Evolutionary conservation across 2,797 vertebrate species (phyloP).

Genomic region (Oophaga sylvatica): DNA sequence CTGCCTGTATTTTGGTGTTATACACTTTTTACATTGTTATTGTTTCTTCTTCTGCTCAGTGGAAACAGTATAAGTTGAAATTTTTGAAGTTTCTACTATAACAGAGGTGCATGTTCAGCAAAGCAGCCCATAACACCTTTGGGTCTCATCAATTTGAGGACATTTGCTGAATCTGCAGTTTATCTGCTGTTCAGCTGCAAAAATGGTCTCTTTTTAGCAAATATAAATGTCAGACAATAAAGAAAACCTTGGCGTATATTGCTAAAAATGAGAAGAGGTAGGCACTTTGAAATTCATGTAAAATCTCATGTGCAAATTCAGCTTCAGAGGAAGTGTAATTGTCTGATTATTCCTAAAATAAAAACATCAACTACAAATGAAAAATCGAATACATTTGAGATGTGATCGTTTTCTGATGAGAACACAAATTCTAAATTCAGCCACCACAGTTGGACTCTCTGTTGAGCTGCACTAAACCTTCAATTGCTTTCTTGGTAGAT

Average conservation of each 20-base stretch:
- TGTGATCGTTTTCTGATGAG: background rate
- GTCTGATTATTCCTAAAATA: background rate
- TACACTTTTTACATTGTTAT: background rate
- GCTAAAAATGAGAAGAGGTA: background rate
- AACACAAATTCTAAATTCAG: background rate
- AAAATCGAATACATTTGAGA: background rate
- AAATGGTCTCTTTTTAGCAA: background rate
- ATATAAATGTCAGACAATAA: background rate
- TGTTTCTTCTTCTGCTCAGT: background rate
- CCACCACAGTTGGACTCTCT: background rate
- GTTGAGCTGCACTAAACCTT: background rate
- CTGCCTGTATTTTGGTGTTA: background rate
- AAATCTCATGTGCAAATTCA: background rate
- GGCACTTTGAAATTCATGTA: background rate
- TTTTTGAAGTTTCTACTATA: background rate
- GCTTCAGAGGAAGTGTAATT: background rate
- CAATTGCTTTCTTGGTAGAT: background rate
- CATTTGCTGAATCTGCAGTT: conserved; percentile 22
- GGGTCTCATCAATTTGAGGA: conserved; percentile 27
- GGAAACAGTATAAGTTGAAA: background rate
- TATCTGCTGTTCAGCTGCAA: background rate
- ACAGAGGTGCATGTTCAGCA: conserved; percentile 8
- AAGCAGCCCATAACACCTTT: conserved; percentile 16
- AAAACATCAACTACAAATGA: background rate
- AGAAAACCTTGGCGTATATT: background rate